Base-by-base conservation (phyloP, 2,888 invertebrate species). In the Archaeoteleia sp. region DNA sequence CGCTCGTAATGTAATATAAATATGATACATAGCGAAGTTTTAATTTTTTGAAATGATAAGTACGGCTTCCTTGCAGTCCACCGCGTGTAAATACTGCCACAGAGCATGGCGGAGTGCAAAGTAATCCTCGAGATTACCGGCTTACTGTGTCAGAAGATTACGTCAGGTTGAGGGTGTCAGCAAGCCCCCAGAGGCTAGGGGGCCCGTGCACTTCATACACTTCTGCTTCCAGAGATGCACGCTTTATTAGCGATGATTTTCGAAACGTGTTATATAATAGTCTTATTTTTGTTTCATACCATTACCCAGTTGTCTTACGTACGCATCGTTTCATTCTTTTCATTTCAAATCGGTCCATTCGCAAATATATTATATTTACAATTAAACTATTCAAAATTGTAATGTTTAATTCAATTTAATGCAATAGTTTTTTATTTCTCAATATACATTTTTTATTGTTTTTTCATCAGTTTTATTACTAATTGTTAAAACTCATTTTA, bases 81-180 rank as follows among this genome's bases (percentile, higher is more conserved):
- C 74, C 67, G 66, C 73, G 77, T 76, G 76, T 78, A 78, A 78
- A 78, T 78, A 74, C 73, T 74, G 68, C 71, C 71, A 66, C 68
- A 69, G 73, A 77, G 55, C 65, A 65, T 57, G 60, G 70, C 73
- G 69, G 74, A 78, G 76, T 74, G 78, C 78, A 78, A 76, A 79
- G 79, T 78, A 78, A 79, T 81, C 81, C 79, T 76, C 65, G 79
- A 81, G 83, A 85, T 85, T 85, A 84, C 78, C 80, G 82, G 84
- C 84, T 85, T 83, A 85, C 77, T 76, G 78, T 81, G 83, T 84
- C 82, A 81, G 79, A 80, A 85, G 84, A 84, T 85, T 84, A 83
- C 77, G 82, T 79, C 82, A 81, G 83, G 82, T 83, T 76, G 81
- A 80, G 83, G 80, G 83, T 84, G 85, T 84, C 82, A 78, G 67